Evolutionary conservation across 92 coral and sea anemone genomes (phyloP), one percentile per base, ranked within the genome.

Genomic region (Montipora capitata): DNA sequence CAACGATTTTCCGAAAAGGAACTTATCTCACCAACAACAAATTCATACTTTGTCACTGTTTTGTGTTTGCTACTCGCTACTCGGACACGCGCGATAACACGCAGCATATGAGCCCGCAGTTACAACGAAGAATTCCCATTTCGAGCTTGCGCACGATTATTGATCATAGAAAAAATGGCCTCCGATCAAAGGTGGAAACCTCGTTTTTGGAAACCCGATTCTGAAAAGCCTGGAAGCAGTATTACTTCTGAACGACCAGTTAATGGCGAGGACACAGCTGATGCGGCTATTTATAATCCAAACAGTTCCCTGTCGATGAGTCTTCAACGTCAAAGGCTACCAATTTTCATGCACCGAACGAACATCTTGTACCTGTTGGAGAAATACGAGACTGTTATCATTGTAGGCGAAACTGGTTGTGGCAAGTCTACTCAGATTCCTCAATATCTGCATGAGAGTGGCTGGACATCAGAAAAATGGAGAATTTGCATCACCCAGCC

Each of bases 401-500:
- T 98, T 77, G 99, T 98, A 13, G 99, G 99, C 6, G 98, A 97
- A 68, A 97, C 99, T n/a, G 99, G 99, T n/a, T 94, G 99, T 87
- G 99, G 99, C n/a, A 97, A 97, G 52, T 97, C 99, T 56, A 97
- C 99, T 6, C 99, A 97, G 98, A 98, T 95, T 75, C 89, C 78
- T 16, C 85, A 98, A 98, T 98, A 98, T 85, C 85, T 98, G 40
- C 85, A 89, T 66, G 99, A 98, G 88, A 96, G 98, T 94, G 99
- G 99, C 48, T 94, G 98, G 98, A 92, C 98, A 1, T 68, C 95
- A 11, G 92, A 75, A 73, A 93, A 94, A 17, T 94, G 94, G 78
- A 92, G 83, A 72, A 79, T 98, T 83, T 95, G 99, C 44, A 78
- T 98, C 73, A 98, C 99, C 45, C 99, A 98, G 87, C 99, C 99